Evolutionary conservation across 2,888 invertebrate species (phyloP).

Genomic region (Pollenia labialis): DNA sequence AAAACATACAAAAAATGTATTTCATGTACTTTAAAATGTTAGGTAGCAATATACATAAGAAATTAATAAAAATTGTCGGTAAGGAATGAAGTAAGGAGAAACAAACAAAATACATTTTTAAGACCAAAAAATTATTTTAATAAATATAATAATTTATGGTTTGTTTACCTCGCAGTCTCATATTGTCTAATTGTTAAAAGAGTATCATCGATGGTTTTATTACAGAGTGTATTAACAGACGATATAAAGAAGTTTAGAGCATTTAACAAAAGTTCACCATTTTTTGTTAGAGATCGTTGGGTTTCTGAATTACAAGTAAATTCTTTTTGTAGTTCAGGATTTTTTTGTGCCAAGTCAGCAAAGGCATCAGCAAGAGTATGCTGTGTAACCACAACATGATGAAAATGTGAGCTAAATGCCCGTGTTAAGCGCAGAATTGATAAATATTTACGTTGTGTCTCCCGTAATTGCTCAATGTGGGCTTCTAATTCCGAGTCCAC

Average conservation of each 20-base stretch:
- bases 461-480: slow-evolving; percentile 95
- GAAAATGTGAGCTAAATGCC: slow-evolving; percentile 94
- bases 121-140: no score
- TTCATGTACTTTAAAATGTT: slow-evolving; percentile 3
- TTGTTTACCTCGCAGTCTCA: slow-evolving; percentile 86
- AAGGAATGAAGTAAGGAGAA: no score
- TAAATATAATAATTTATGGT: background rate
- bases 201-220: slow-evolving; percentile 99
- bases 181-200: slow-evolving; percentile 88
- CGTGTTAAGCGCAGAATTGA: slow-evolving; percentile 94
- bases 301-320: slow-evolving; percentile 98
- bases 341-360: slow-evolving; percentile 97
- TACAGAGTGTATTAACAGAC: slow-evolving; percentile 96
- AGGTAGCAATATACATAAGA: background rate
- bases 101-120: background rate
- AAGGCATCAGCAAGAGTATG: slow-evolving; percentile 96
- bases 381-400: slow-evolving; percentile 93
- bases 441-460: slow-evolving; percentile 96
- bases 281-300: slow-evolving; percentile 95
- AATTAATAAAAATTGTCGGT: no score
- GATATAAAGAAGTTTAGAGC: slow-evolving; percentile 98
- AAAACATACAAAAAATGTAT: background rate
- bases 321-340: slow-evolving; percentile 97
- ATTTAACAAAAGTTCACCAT: slow-evolving; percentile 95
- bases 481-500: slow-evolving; percentile 97